Evolutionary conservation across 2,113 vertebrate genomes (phyloP).

Genomic region (Hemiprocne comata): DNA sequence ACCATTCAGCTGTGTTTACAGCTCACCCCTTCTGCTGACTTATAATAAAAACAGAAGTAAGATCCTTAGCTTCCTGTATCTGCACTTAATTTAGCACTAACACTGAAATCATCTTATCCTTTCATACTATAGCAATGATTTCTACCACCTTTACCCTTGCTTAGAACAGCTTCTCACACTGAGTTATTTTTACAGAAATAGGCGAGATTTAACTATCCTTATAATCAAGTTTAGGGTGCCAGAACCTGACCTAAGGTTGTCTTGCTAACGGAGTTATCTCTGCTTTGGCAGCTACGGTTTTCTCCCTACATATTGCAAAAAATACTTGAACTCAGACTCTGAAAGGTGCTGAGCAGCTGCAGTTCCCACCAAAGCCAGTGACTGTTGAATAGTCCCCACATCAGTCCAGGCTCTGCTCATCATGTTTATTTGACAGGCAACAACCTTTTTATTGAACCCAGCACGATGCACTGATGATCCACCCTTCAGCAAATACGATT

Average conservation of each 20-base stretch:
- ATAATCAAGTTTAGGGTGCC: background rate
- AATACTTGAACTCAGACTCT: background rate
- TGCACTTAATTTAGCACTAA: background rate
- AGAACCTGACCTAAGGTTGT: background rate
- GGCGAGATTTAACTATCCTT: background rate
- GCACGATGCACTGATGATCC: slow-evolving; percentile 26
- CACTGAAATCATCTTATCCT: background rate
- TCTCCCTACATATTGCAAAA: background rate
- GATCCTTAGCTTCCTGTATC: background rate
- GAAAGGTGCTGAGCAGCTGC: background rate
- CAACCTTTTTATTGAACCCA: slow-evolving; percentile 62
- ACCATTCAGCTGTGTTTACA: background rate
- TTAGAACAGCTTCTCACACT: background rate
- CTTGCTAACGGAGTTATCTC: background rate
- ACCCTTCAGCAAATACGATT: slow-evolving; percentile 55
- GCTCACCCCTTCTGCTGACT: background rate
- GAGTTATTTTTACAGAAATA: background rate
- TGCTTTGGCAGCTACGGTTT: background rate
- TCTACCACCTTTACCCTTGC: background rate
- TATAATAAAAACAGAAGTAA: background rate
- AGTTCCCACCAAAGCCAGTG: background rate
- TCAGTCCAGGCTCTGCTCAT: slow-evolving; percentile 2
- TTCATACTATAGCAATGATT: background rate
- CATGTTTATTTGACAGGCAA: slow-evolving; percentile 58
- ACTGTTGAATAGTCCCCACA: background rate